A percentile compares a stretch with the other conserved stretches of the same genome.
phyloP scores from a whole-genome alignment of 2,888 invertebrate genomes.

The Smittia aterrima region DNA sequence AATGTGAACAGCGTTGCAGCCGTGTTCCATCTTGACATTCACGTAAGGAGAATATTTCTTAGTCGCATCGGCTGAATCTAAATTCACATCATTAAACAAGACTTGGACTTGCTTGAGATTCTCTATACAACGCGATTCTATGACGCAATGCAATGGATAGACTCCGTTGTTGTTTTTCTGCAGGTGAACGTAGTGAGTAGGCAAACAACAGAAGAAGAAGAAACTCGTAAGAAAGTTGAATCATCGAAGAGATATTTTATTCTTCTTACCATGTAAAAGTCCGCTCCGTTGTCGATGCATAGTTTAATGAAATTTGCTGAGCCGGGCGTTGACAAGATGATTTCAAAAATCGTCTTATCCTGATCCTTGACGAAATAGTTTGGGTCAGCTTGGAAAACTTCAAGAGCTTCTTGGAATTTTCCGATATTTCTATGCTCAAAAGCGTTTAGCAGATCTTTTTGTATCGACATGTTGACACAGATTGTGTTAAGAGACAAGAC shows the following conservation, averaged over 20 bases:
- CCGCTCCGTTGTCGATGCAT: constrained; percentile 26
- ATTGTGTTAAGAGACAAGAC: background rate
- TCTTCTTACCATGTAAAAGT: constrained; percentile 22
- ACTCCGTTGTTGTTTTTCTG: constrained; percentile 26
- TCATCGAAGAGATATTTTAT: background rate
- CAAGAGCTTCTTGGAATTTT: constrained; percentile 31
- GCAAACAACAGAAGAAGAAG: background rate
- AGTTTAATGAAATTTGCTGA: constrained; percentile 18
- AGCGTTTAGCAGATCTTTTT: background rate
- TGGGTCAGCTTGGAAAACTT: constrained; percentile 30
- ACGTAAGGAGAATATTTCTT: constrained; percentile 27
- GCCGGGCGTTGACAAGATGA: constrained; percentile 6
- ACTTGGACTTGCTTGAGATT: constrained; percentile 22
- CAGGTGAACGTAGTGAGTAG: background rate
- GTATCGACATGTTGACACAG: background rate
- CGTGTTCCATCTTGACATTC: constrained; percentile 25
- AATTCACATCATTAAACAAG: background rate
- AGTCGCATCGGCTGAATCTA: background rate
- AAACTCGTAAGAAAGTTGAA: constrained; percentile 5
- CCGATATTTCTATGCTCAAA: constrained; percentile 30
- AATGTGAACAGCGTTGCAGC: constrained; percentile 23
- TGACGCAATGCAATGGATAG: constrained; percentile 30
- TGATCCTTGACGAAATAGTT: constrained; percentile 23
- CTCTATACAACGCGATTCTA: constrained; percentile 32
- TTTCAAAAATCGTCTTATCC: constrained; percentile 25